Conservation (phyloP, 30 jellyfish, hydroid and myxozoan genomes). For the Hydractinia echinata region DNA sequence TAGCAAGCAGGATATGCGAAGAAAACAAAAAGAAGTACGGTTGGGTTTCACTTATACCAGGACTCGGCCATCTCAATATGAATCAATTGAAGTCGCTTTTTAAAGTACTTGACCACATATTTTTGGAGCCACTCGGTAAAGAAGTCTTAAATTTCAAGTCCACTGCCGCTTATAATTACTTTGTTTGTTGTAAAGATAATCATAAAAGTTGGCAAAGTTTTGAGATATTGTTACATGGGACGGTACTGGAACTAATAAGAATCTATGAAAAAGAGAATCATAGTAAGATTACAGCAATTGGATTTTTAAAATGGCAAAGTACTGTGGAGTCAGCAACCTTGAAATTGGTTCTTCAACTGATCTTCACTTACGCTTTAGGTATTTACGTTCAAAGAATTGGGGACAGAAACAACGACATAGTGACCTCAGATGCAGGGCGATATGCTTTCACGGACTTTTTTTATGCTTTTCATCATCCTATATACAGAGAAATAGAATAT, state of each 20-base stretch:
- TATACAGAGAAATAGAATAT: neutral
- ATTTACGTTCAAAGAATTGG: neutral
- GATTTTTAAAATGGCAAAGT: neutral
- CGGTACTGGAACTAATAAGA: neutral
- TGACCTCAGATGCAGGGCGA: neutral
- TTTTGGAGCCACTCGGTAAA: slow-evolving; percentile 21
- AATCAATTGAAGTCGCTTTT: slow-evolving; percentile 9
- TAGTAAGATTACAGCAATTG: neutral
- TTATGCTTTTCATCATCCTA: slow-evolving; percentile 17
- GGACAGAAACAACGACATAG: neutral
- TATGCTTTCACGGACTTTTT: neutral
- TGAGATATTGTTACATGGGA: slow-evolving; percentile 8
- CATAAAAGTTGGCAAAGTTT: slow-evolving; percentile 7
- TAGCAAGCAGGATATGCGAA: neutral
- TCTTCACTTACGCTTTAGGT: neutral
- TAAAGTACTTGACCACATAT: neutral
- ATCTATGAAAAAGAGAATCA: neutral
- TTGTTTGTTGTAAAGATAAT: neutral
- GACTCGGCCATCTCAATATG: slow-evolving; percentile 17
- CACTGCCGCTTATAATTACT: neutral
- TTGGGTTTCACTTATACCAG: neutral
- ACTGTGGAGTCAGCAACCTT: neutral
- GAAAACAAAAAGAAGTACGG: neutral
- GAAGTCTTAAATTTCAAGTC: slow-evolving; percentile 9
- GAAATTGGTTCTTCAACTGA: neutral